Conservation (phyloP, 2,113 vertebrate genomes). For the Poecilia latipinna region DNA sequence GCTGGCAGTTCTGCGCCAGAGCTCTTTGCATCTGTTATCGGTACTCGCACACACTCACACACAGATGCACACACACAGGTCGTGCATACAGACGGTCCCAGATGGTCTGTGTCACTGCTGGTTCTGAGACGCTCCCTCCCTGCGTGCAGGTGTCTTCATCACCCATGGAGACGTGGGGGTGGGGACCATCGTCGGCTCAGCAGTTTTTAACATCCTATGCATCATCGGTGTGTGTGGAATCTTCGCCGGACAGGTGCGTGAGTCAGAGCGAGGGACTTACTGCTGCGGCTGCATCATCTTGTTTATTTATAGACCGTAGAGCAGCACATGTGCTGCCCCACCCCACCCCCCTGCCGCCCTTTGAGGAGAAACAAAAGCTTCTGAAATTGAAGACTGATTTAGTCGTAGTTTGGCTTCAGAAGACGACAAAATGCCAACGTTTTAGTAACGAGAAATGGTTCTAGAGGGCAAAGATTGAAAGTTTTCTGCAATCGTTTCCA, state of each 20-base stretch:
- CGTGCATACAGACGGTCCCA: slow-evolving; percentile 21
- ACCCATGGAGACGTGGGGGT: slow-evolving; percentile 97
- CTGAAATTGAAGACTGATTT: slow-evolving; percentile 12
- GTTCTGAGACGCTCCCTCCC: slow-evolving; percentile 48
- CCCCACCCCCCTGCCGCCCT: not conserved
- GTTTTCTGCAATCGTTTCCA: too few relatives aligned
- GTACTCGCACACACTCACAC: slow-evolving; percentile 69
- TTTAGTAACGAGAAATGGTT: not conserved
- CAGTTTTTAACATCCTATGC: slow-evolving; percentile 97
- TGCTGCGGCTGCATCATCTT: slow-evolving; percentile 30
- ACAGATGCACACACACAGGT: not conserved
- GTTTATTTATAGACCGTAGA: slow-evolving; percentile 52
- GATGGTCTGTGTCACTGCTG: slow-evolving; percentile 39
- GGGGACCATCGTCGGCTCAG: slow-evolving; percentile 97
- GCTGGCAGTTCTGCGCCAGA: slow-evolving; percentile 98
- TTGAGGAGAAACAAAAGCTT: slow-evolving; percentile 37
- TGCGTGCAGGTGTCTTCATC: slow-evolving; percentile 92
- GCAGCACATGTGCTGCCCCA: slow-evolving; percentile 35
- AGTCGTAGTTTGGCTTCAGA: not conserved
- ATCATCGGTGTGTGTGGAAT: slow-evolving; percentile 97
- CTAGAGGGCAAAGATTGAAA: not conserved
- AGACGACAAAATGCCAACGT: not conserved
- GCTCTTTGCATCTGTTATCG: slow-evolving; percentile 95
- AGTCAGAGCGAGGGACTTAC: slow-evolving; percentile 13
- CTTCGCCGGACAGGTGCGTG: slow-evolving; percentile 95